A percentile compares a stretch with the other conserved stretches of the same genome.
These are phyloP conservation scores for Chiloscyllium punctatum DNA, from an alignment of 2,797 vertebrate genomes.

Conservation along the genomic window DNA sequence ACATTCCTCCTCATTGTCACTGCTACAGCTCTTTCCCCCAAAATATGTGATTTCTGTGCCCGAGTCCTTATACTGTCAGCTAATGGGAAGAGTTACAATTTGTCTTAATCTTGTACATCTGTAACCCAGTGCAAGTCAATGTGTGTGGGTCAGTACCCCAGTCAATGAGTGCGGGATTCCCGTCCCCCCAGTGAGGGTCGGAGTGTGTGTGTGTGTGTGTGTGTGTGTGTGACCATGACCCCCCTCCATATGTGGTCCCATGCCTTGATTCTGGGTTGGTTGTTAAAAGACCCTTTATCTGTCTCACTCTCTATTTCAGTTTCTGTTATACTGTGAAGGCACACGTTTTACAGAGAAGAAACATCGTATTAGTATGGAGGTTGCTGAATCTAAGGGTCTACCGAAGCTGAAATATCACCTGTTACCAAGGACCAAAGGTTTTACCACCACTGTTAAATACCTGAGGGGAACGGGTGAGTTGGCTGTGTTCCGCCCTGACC, in stretches of 20 bases:
- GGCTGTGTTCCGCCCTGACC: not conserved
- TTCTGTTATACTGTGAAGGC: conserved; percentile 94
- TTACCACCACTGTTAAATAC: conserved; percentile 92
- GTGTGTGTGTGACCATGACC: not conserved
- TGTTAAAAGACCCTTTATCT: not conserved
- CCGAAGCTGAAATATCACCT: conserved; percentile 93
- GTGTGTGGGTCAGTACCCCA: not conserved
- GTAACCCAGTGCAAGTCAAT: not conserved
- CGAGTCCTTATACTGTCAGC: too few relatives aligned
- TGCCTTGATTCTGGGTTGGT: not conserved
- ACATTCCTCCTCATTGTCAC: too few relatives aligned
- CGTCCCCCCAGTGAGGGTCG: too few relatives aligned
- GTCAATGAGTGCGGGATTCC: too few relatives aligned
- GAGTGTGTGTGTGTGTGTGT: not conserved
- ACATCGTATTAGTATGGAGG: conserved; percentile 96
- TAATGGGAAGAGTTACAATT: too few relatives aligned
- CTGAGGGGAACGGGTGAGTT: conserved; percentile 85
- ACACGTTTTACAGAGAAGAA: conserved; percentile 96
- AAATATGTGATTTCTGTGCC: too few relatives aligned
- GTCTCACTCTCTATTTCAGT: conserved; percentile 55
- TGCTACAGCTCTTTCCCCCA: too few relatives aligned
- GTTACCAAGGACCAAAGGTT: conserved; percentile 91
- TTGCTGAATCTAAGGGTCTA: conserved; percentile 88
- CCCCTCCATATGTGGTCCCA: too few relatives aligned
- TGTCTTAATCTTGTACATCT: too few relatives aligned